Percentiles rank a stretch among this genome's conserved stretches.
Evolutionary conservation across 2,797 vertebrate species (phyloP).

Genomic region (Pangasius krempfi): DNA sequence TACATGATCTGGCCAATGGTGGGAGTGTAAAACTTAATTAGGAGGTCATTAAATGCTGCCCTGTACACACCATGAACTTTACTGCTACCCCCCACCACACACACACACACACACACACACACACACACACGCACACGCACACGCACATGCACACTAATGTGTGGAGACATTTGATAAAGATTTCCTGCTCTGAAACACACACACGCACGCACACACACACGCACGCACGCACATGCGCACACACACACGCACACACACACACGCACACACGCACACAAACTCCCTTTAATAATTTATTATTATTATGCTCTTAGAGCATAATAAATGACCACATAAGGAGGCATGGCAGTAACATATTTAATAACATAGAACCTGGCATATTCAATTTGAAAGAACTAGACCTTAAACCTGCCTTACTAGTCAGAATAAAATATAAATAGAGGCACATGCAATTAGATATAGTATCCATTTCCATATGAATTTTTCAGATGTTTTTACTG

Average conservation of each 20-base stretch:
- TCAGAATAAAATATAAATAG: not conserved
- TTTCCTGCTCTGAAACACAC: not conserved
- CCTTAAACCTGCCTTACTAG: not conserved
- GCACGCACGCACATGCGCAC: not conserved
- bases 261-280: not conserved
- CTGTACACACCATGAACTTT: conserved; percentile 65
- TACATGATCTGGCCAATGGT: conserved; percentile 78
- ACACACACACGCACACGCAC: not conserved
- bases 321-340: not conserved
- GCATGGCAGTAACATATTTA: not conserved
- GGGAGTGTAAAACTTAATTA: conserved; percentile 74
- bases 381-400: not conserved
- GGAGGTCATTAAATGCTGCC: conserved; percentile 75
- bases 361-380: not conserved
- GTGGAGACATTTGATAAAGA: not conserved
- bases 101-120: not conserved
- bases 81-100: conserved; percentile 46
- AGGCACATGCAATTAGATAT: not conserved
- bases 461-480: not conserved
- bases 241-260: not conserved
- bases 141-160: not conserved
- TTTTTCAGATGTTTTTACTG: not conserved
- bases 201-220: not conserved
- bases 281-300: not conserved
- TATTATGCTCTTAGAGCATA: not conserved